These are phyloP conservation scores for Andinoacara biseriatus DNA, from an alignment of 2,113 vertebrate genomes.

Conservation along the genomic window DNA sequence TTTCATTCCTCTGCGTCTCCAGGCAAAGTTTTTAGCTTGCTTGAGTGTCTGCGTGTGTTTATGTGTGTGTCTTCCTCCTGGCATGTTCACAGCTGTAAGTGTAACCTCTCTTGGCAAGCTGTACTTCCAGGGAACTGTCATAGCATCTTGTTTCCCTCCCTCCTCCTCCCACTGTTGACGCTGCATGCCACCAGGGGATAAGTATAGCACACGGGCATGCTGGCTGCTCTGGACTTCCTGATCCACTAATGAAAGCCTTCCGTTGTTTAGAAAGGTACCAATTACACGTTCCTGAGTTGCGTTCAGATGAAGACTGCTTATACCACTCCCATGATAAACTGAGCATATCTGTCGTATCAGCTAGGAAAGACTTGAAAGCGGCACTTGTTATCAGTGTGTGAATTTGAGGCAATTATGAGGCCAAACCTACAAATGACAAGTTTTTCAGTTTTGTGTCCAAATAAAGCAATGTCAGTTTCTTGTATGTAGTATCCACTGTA, in stretches of 20 bases:
- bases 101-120: slow-evolving; percentile 45
- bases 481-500: not conserved
- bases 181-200: slow-evolving; percentile 42
- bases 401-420: not conserved
- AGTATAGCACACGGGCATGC: slow-evolving; percentile 54
- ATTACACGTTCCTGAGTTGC: slow-evolving; percentile 66
- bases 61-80: slow-evolving; percentile 2
- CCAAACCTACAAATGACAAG: not conserved
- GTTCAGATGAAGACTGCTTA: slow-evolving; percentile 39
- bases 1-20: slow-evolving; percentile 68
- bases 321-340: slow-evolving; percentile 60
- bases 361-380: slow-evolving; percentile 10
- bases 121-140: slow-evolving; percentile 22
- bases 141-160: slow-evolving; percentile 46
- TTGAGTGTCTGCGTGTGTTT: slow-evolving; percentile 1
- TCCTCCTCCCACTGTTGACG: slow-evolving; percentile 2
- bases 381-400: slow-evolving; percentile 20
- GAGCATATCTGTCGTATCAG: slow-evolving; percentile 29
- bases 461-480: not conserved
- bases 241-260: slow-evolving; percentile 73
- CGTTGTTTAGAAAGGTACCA: slow-evolving; percentile 68
- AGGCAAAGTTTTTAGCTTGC: slow-evolving; percentile 57
- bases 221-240: slow-evolving; percentile 64
- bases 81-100: slow-evolving; percentile 22
- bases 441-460: not conserved